Conservation (phyloP, 2,797 vertebrate genomes). For the Amazona ochrocephala region DNA sequence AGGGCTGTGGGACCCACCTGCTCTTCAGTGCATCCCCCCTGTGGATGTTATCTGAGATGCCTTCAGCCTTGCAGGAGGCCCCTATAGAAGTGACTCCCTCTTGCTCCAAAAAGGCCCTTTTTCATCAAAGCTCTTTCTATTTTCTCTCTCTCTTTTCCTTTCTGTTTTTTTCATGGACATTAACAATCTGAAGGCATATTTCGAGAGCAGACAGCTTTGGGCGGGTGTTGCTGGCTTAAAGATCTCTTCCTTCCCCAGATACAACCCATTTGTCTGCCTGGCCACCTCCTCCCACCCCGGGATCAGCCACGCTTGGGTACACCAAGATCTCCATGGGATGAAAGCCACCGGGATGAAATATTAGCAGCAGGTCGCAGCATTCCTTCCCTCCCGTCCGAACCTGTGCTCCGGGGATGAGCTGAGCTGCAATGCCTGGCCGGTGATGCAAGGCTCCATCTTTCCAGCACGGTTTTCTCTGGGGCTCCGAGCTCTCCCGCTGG, state of each 20-base stretch:
- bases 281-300: slow-evolving; percentile 42
- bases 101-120: neutral
- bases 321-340: neutral
- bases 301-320: slow-evolving; percentile 10
- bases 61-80: neutral
- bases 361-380: slow-evolving; percentile 46
- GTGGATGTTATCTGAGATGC: neutral
- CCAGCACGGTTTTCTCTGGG: slow-evolving; percentile 45
- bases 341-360: slow-evolving; percentile 12
- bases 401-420: neutral
- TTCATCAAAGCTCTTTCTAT: slow-evolving; percentile 13
- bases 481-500: slow-evolving; percentile 29
- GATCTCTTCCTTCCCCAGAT: slow-evolving; percentile 56
- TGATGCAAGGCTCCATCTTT: slow-evolving; percentile 60
- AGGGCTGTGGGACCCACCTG: neutral
- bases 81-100: neutral
- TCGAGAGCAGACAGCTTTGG: slow-evolving; percentile 58
- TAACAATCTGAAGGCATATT: slow-evolving; percentile 61
- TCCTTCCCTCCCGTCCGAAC: slow-evolving; percentile 2
- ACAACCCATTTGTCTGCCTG: slow-evolving; percentile 55
- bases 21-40: neutral
- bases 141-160: neutral
- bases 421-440: slow-evolving; percentile 23
- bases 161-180: neutral
- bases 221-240: slow-evolving; percentile 53